These are phyloP conservation scores for Athene noctua DNA, from an alignment of 2,113 vertebrate genomes.

Conservation along the genomic window DNA sequence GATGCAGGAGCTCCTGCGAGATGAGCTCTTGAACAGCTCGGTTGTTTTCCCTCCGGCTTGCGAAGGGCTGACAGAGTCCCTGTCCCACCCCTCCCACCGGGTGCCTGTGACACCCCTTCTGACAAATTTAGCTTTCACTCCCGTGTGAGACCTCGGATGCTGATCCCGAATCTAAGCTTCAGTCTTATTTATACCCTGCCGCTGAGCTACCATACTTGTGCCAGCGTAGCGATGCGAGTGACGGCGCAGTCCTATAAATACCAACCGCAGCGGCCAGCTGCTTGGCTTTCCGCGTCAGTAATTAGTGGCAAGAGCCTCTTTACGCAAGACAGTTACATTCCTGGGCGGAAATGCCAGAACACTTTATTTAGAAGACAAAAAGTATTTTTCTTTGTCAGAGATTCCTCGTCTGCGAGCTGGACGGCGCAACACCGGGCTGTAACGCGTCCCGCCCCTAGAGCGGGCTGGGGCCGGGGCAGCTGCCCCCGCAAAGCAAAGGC, in stretches of 20 bases:
- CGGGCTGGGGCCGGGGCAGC: not conserved
- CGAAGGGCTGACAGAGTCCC: not conserved
- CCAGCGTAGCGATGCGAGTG: accelerated
- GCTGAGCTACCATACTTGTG: accelerated
- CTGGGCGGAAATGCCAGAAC: not conserved
- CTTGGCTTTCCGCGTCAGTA: accelerated
- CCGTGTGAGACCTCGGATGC: too few relatives aligned
- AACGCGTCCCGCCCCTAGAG: not conserved
- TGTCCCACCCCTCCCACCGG: not conserved
- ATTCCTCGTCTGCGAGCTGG: not conserved
- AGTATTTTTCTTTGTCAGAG: not conserved
- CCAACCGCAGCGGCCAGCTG: not conserved
- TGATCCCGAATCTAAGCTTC: not conserved
- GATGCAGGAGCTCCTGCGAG: not conserved
- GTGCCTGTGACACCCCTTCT: not conserved
- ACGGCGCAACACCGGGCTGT: not conserved
- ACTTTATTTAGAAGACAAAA: accelerated
- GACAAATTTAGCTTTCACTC: not conserved
- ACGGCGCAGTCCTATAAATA: not conserved
- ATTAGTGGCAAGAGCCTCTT: not conserved
- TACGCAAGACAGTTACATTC: not conserved
- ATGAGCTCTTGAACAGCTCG: accelerated
- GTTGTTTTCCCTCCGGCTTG: accelerated
- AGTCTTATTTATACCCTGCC: not conserved
- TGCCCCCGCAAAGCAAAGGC: not conserved